phyloP scores from a whole-genome alignment of 2,113 vertebrate genomes.

The Laticauda colubrina region DNA sequence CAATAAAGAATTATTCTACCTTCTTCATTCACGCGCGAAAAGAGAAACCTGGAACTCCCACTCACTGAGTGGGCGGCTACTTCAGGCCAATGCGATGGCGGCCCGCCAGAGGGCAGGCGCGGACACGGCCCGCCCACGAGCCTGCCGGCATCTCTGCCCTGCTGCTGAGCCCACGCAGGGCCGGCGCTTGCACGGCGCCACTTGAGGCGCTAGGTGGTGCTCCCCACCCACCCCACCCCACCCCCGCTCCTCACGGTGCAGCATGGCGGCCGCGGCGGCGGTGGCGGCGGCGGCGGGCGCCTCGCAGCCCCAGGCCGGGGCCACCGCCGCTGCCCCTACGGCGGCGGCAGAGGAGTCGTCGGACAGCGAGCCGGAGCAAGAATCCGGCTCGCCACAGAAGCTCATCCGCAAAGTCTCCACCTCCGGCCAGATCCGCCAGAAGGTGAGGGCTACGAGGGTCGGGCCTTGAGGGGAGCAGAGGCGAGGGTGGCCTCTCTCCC shows the following conservation, averaged over 20 bases:
- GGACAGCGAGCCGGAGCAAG: constrained; percentile 92
- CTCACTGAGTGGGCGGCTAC: background rate
- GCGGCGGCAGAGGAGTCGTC: constrained; percentile 85
- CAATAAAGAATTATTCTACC: no score
- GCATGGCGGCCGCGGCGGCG: constrained; percentile 46
- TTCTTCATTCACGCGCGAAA: background rate
- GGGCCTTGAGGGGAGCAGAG: constrained; percentile 46
- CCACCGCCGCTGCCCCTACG: constrained; percentile 64
- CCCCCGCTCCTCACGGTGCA: constrained; percentile 33
- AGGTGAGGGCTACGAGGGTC: constrained; percentile 74
- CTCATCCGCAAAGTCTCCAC: constrained; percentile 95
- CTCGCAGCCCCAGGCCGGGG: constrained; percentile 60
- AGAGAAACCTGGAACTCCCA: background rate
- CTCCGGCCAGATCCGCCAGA: constrained; percentile 93
- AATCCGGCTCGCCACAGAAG: constrained; percentile 90
- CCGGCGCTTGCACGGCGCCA: background rate
- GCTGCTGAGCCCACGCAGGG: background rate
- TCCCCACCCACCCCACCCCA: background rate
- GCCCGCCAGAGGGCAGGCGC: background rate
- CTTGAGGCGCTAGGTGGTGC: constrained; percentile 26
- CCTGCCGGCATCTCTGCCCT: background rate
- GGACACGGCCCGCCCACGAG: background rate
- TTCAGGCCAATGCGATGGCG: no score
- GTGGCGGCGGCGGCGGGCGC: constrained; percentile 38
- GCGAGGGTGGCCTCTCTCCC: background rate